These are phyloP conservation scores for Propsilocerus akamusi DNA, from an alignment of 1,140 invertebrate genomes.

Conservation along the genomic window DNA sequence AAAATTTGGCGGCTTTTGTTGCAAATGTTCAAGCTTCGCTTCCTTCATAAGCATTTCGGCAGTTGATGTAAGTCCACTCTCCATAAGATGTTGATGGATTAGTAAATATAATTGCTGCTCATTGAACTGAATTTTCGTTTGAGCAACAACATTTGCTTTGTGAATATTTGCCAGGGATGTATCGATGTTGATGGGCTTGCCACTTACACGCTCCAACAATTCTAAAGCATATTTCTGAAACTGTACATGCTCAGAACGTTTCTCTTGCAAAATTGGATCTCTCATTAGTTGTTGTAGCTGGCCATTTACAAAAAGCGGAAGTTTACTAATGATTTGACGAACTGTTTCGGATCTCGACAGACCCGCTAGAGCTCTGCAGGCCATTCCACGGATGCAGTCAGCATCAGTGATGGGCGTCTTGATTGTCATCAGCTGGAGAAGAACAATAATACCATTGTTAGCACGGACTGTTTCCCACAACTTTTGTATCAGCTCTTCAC, in stretches of 20 bases:
- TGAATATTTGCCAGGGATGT: slow-evolving; percentile 71
- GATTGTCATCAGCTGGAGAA: slow-evolving; percentile 66
- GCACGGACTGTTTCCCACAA: slow-evolving; percentile 84
- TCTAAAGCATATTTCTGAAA: slow-evolving; percentile 92
- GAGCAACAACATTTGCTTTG: slow-evolving; percentile 85
- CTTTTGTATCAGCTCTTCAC: slow-evolving; percentile 73
- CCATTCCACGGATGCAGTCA: slow-evolving; percentile 78
- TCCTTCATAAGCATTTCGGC: slow-evolving; percentile 58
- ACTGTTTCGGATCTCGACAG: slow-evolving; percentile 81
- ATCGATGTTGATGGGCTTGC: slow-evolving; percentile 68
- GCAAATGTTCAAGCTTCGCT: slow-evolving; percentile 34
- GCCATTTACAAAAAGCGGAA: slow-evolving; percentile 85
- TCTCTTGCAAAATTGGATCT: slow-evolving; percentile 91
- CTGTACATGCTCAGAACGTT: slow-evolving; percentile 80
- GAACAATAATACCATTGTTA: slow-evolving; percentile 91
- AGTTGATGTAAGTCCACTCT: slow-evolving; percentile 52
- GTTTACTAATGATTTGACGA: slow-evolving; percentile 85
- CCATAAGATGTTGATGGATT: slow-evolving; percentile 72
- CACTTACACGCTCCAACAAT: slow-evolving; percentile 77
- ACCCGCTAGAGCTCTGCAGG: slow-evolving; percentile 81
- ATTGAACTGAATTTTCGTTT: slow-evolving; percentile 87
- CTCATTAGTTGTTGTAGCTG: slow-evolving; percentile 86
- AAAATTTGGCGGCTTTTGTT: slow-evolving; percentile 13
- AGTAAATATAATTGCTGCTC: slow-evolving; percentile 82
- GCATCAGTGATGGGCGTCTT: slow-evolving; percentile 94